A percentile compares a stretch with the other conserved stretches of the same genome.
Conservation (phyloP, 2,888 invertebrate species). For the Polia nebulosa region DNA sequence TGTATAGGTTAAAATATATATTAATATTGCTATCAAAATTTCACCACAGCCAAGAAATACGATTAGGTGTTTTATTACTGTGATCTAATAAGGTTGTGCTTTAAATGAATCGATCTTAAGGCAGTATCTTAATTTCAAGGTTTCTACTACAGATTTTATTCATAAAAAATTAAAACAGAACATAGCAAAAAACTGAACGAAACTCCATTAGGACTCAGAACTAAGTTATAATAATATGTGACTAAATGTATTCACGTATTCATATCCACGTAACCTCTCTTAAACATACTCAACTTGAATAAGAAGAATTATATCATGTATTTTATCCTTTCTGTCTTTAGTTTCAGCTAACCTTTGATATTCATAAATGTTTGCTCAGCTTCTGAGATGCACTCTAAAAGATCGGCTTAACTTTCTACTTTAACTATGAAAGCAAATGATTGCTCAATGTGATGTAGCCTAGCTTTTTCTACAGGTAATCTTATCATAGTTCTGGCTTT, state of each 20-base stretch:
- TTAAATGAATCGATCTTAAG: too few species aligned
- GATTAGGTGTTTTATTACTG: too few species aligned
- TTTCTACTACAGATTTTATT: not conserved
- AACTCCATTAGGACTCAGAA: not conserved
- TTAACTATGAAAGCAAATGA: constrained; percentile 34
- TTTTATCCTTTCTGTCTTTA: constrained; percentile 9
- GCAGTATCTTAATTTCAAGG: not conserved
- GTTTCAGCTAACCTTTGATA: constrained; percentile 41
- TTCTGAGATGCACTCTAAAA: constrained; percentile 42
- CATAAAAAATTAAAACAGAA: not conserved
- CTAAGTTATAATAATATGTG: not conserved
- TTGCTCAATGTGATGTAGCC: constrained; percentile 15
- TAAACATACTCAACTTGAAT: not conserved
- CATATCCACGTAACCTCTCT: not conserved
- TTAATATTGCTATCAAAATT: too few species aligned
- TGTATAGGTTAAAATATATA: too few species aligned
- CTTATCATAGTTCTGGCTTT: too few species aligned
- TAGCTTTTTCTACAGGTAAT: not conserved
- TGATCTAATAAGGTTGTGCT: too few species aligned
- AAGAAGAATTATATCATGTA: constrained; percentile 8
- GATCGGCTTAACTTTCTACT: constrained; percentile 38
- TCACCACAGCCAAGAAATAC: too few species aligned
- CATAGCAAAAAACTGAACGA: not conserved
- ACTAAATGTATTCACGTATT: not conserved
- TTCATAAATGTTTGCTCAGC: constrained; percentile 47